Evolutionary conservation across 2,797 vertebrate species (phyloP), one percentile per base, ranked within the genome.

Genomic region (Echiichthys vipera): DNA sequence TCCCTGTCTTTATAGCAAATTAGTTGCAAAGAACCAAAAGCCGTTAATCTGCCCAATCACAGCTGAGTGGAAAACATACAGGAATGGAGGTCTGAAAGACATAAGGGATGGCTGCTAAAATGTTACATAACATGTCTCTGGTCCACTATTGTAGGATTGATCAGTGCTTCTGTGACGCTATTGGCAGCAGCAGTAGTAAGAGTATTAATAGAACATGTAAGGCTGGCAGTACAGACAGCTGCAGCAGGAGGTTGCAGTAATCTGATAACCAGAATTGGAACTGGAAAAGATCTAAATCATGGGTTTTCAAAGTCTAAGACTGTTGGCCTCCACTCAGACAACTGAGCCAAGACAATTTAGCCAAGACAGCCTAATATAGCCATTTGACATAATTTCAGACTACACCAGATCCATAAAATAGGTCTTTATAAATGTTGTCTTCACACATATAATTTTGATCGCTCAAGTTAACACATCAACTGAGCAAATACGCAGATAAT

Each of bases 131-230:
- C 12, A n/a, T n/a, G 29, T 8, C 12, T 45, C n/a, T 45, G 24
- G 18, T 71, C 11, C 3, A 22, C 47, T 43, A 7, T 27, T 2
- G 4, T 15, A 65, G 30, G 27, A 66, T 32, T 37, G 49, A 65
- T 59, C 25, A 42, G 11, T 13, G 40, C 10, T 27, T 40, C 22
- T 56, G 42, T 47, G 30, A 30, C 7, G 56, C 42, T 63, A 40
- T 46, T 39, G 37, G 43, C 42, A 49, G 53, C 49, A 37, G 56
- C 20, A 58, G 45, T 56, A 61, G 65, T 74, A 63, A 13, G 42
- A 45, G 27, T 64, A 65, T 62, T 43, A 65, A 62, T 69, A 73
- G 55, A 78, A 14, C 29, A 20, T 20, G 22, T 39, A 24, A 17
- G 17, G 36, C 37, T 45, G 13, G 20, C 40, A 4, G 7, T 49